Evolutionary conservation across 2,888 invertebrate species (phyloP), one percentile per base, ranked within the genome.

Genomic region (Himalopsyche japonica): DNA sequence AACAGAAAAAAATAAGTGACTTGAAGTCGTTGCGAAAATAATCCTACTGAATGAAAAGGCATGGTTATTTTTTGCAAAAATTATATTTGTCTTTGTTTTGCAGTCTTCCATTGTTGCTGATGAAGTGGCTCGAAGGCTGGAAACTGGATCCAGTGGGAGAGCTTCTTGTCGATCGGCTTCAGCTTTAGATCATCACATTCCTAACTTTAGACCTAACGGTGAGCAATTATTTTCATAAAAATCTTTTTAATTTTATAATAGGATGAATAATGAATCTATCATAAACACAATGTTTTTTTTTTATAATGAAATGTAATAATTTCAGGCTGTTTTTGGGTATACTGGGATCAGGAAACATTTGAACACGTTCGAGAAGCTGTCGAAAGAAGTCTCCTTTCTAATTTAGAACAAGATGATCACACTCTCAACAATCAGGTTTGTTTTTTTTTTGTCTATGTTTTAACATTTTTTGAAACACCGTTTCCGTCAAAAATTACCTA

Each of bases 351-450:
- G 88, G 96, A 97, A 88, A 96, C 98, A 0, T 96, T 98, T 89
- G 98, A 98, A 89, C 98, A 97, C 89, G 95, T 99, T 80, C 94
- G 97, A 88, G 96, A 96, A 84, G 97, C 97, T 90, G 93, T 99
- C 87, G 97, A 98, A 90, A 97, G 98, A 90, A 98, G 98, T 3
- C 92, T 98, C 34, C 92, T 98, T 12, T 96, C 97, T 24, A 98
- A 98, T 92, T 93, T 98, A 84, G 97, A 97, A 89, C 95, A 97
- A 88, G 97, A 98, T 89, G 98, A 98, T 89, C 95, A 97, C 48
- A 79, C 85, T 27, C 85, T 85, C 47, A 86, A 82, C 79, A 86
- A 85, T 82, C 87, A 85, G 83, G 86, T 86, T 32, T 1, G 12
- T 70, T 5, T 32, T 70, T 34, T 70, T 34, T 34, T 43, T 76